Base-by-base conservation (phyloP, 2,888 invertebrate genomes). In the Cyclophora albipunctata region DNA sequence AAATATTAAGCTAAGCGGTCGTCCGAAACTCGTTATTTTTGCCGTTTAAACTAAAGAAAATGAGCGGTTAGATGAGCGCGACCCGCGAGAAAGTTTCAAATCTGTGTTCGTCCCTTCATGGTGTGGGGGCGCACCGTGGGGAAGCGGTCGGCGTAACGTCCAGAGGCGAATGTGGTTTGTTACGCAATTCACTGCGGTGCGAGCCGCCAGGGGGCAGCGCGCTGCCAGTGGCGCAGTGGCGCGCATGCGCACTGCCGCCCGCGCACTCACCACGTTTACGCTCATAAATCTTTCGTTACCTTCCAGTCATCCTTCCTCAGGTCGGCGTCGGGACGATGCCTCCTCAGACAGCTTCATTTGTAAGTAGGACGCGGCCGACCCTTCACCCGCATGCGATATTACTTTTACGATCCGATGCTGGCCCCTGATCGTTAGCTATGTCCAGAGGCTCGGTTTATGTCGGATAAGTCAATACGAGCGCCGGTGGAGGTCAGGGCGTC, bases 141-240 rank as follows among this genome's bases (percentile, higher is more conserved):
- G 84, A 82, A 86, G 82, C 83, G 84, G 82, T 78, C 82, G 69
- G 78, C 75, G 82, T 73, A 78, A 71, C 78, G 84, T 73, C 76
- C 69, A 75, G 69, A 78, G 78, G 73, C 81, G 79, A 85, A 78
- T 84, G 84, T 82, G 84, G 78, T 83, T 81, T 80, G 87, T 88
- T 87, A 88, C 87, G 88, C 87, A 88, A 88, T 70, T 80, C 78
- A 81, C 80, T 87, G 87, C 86, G 81, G 73, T 73, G 81, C 71
- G 67, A 74, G 70, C 74, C 86, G 86, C 78, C 86, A 77, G 86
- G 87, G 85, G 87, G 87, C 84, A 84, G 79, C 81, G 81, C 78
- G 77, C 71, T 67, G 76, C 69, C 73, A 81, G 84, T 87, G 88
- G 88, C 87, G 88, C 88, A 88, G 84, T 87, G 86, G 69, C 86